Percentiles rank a stretch among this genome's conserved stretches.
Conservation (phyloP, 2,888 invertebrate genomes). For the Idaea biselata region DNA sequence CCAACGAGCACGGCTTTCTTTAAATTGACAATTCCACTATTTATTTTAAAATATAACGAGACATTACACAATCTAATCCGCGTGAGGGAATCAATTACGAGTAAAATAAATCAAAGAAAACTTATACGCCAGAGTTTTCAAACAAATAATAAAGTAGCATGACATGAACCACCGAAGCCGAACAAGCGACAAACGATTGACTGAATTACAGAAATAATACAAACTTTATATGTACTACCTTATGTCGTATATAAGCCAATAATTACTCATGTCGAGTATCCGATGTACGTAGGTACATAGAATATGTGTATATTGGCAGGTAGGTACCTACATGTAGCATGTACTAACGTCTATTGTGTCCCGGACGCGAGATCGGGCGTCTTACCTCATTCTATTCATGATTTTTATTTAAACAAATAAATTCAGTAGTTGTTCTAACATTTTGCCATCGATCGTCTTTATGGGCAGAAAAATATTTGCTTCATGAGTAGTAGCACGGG, state of each 20-base stretch:
- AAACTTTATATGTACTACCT: conserved; percentile 3
- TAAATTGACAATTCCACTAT: too few species aligned
- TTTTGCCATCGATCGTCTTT: too few species aligned
- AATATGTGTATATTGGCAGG: not conserved
- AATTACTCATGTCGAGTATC: not conserved
- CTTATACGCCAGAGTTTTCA: too few species aligned
- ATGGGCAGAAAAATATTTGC: too few species aligned
- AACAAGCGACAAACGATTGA: not conserved
- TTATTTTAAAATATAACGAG: too few species aligned
- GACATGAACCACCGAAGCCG: not conserved
- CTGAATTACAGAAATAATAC: conserved; percentile 24
- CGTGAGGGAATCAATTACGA: too few species aligned
- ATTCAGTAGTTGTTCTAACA: not conserved
- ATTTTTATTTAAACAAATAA: not conserved
- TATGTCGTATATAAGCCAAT: not conserved
- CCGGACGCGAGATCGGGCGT: not conserved
- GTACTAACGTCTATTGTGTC: not conserved
- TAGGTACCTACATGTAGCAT: not conserved
- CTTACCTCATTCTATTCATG: not conserved
- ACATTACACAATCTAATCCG: too few species aligned
- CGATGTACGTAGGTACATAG: not conserved
- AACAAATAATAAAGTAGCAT: too few species aligned
- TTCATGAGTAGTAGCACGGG: too few species aligned
- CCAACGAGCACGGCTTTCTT: too few species aligned
- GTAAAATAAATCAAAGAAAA: too few species aligned